phyloP scores from a whole-genome alignment of 2,113 vertebrate species.

The Ia io region DNA sequence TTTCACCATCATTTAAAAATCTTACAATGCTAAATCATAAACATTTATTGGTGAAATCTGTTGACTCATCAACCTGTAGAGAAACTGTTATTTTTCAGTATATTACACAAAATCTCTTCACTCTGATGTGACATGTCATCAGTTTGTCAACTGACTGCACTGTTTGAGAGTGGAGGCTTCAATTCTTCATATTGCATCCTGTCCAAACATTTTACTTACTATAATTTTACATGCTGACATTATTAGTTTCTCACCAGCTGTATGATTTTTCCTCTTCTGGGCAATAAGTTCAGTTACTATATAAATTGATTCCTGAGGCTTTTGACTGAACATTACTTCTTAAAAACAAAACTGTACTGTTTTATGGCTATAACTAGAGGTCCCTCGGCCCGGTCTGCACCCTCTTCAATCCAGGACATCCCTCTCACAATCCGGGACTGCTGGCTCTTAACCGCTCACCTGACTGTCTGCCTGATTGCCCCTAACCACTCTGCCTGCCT shows the following conservation, averaged over 20 bases:
- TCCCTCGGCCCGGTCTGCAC: no score
- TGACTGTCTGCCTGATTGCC: no score
- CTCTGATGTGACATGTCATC: not conserved
- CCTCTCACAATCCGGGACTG: no score
- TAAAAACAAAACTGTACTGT: not conserved
- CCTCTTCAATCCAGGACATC: no score
- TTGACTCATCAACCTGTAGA: slow-evolving; percentile 26
- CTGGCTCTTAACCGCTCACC: no score
- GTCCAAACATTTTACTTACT: not conserved
- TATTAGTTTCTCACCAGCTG: slow-evolving; percentile 19
- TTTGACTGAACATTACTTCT: not conserved
- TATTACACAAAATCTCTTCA: not conserved
- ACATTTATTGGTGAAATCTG: slow-evolving; percentile 21
- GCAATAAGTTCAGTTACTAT: not conserved
- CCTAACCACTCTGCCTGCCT: no score
- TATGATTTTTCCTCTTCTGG: not conserved
- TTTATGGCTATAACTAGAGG: not conserved
- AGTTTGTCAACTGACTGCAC: not conserved
- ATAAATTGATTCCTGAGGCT: slow-evolving; percentile 23
- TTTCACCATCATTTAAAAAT: not conserved
- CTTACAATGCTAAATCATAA: not conserved
- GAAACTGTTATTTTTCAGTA: not conserved
- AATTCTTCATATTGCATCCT: not conserved
- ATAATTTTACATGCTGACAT: slow-evolving; percentile 19
- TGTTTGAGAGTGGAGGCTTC: not conserved